Base-by-base conservation (phyloP, 2,113 vertebrate genomes). In the Tringa solitaria region DNA sequence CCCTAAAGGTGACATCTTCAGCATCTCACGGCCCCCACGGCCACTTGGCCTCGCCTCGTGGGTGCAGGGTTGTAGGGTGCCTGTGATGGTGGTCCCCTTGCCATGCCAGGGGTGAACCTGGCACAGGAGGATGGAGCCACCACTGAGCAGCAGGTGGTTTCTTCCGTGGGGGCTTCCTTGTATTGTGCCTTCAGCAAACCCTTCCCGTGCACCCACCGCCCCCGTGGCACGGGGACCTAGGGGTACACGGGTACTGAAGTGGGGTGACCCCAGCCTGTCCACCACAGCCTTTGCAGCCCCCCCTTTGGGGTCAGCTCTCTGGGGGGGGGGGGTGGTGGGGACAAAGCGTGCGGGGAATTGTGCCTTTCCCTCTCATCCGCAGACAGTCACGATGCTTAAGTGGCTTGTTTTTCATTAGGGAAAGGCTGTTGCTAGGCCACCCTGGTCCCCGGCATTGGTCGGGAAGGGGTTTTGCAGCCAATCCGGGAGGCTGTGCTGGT, bases 361-460 rank as follows among this genome's bases (percentile, higher is more conserved):
- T 56, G 87, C 50, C 53, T 87, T 86, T 87, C 57, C 56, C 61
- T 64, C 84, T 78, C 77, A 2, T 82, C 61, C 15, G 23, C 92
- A 91, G 89, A 41, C 82, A 96, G 91, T 89, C 92, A 90, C 27
- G n/a, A 81, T 60, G 94, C 70, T 89, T 89, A 95, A 96, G 95
- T 95, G 96, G 68, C 93, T 97, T 96, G 96, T 96, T 95, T 97
- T 95, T 97, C 96, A 94, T 95, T 95, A 97, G 95, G 91, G 82
- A 94, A 95, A 96, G 94, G 56, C 90, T 96, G 97, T 97, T 97
- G 97, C 97, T 97, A 97, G 96, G 97, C 96, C 95, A 95, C 97
- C 76, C 93, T 73, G 79, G 43, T 83, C 89, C 60, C 65, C 23
- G 2, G 85, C 91, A 80, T 72, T 77, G 96, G 96, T 91, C n/a